Evolutionary conservation across 2,888 invertebrate genomes (phyloP), one percentile per base, ranked within the genome.

Genomic region (Colostygia pectinataria): DNA sequence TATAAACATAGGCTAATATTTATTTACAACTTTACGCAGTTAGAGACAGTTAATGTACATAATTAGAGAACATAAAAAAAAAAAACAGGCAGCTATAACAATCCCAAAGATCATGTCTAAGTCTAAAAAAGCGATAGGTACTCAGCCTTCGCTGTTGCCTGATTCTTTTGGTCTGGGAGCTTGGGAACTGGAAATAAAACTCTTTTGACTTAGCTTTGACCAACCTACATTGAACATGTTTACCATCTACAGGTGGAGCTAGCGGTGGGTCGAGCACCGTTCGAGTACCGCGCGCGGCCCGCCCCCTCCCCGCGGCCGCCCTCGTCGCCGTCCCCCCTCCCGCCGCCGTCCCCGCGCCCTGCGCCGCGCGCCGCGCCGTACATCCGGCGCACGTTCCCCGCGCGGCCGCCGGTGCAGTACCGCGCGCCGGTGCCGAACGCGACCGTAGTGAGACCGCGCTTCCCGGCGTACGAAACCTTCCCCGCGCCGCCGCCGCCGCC

Each of bases 221-320:
- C n/a, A n/a, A n/a, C n/a, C n/a, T n/a, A n/a, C n/a, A n/a, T n/a
- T n/a, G n/a, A n/a, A n/a, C n/a, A n/a, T n/a, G n/a, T 47, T 10
- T 13, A 4, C 4, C 2, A 4, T 40, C 9, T 14, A 0, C 72
- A 86, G 85, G 87, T 87, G 77, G 85, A 87, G 54, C 47, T 88
- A 27, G 83, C 87, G 1, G 86, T 84, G n/a, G 83, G 84, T 0
- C 74, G 84, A 6, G 71, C 85, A 1, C 78, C 83, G 37, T 80
- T 85, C 67, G 87, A 86, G 63, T 87, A 83, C 69, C 80, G 84
- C 8, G 73, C 72, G 1, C 71, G 44, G 67, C 47, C 63, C 61
- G 42, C 67, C 61, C 57, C 59, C 44, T 56, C 51, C 37, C 63
- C 58, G 48, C 53, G 57, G n/a, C 57, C 51, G 27, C 59, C 57